Percentiles rank a stretch among this genome's conserved stretches.
These are phyloP conservation scores for Corythornis vintsioides DNA, from an alignment of 2,113 vertebrate species.

Conservation along the genomic window DNA sequence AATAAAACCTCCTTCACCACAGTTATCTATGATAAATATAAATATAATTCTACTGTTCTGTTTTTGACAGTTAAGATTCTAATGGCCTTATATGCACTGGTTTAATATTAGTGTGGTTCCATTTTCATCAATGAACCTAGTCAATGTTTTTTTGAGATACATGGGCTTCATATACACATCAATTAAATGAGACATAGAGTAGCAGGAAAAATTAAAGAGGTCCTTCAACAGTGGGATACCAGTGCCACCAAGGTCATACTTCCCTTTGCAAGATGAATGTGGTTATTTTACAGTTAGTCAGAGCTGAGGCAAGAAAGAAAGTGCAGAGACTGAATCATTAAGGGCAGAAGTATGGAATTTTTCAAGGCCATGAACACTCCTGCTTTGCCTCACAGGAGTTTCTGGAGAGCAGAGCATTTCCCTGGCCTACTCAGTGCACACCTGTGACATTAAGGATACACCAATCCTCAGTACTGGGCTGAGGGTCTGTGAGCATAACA, in stretches of 20 bases:
- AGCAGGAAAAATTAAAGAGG: background rate
- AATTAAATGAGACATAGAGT: background rate
- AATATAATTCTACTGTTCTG: background rate
- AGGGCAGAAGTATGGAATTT: background rate
- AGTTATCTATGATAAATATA: background rate
- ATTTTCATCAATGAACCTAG: background rate
- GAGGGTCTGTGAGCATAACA: no score
- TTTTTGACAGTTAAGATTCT: background rate
- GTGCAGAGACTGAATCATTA: background rate
- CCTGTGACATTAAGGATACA: background rate
- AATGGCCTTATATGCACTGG: background rate
- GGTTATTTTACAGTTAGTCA: background rate
- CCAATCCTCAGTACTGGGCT: background rate
- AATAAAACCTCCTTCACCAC: background rate
- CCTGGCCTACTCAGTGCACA: background rate
- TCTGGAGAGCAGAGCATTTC: rapidly evolving
- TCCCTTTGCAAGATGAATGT: background rate
- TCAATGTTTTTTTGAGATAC: background rate
- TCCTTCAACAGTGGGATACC: background rate
- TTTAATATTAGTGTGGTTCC: background rate
- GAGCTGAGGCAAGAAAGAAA: background rate
- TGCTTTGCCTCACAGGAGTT: background rate
- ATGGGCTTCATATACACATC: background rate
- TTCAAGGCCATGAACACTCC: background rate
- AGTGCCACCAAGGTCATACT: background rate